Evolutionary conservation across 2,888 invertebrate genomes (phyloP), one percentile per base, ranked within the genome.

Genomic region (Operophtera brumata): DNA sequence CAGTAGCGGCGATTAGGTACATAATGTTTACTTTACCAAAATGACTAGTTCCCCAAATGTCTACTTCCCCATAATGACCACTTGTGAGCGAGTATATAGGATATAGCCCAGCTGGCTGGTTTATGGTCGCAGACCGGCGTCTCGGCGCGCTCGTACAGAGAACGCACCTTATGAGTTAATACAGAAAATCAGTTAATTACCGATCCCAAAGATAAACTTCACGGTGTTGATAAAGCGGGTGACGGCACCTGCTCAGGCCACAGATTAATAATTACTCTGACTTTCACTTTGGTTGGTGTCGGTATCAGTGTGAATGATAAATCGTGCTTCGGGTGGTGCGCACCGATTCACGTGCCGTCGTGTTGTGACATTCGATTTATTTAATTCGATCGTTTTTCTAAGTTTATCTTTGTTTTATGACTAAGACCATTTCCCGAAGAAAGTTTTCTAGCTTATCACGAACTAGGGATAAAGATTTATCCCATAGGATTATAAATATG

Each of bases 141-240:
- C 20, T 20, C 20, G 20, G 7, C 9, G 9, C 47, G 12, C 11
- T n/a, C 4, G 1, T 32, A 6, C 20, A 20, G n/a, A 30, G 8
- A 50, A 35, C 11, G 41, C 35, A 11, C 46, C 51, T 52, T 52
- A 46, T 46, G 52, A 59, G 46, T 58, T 59, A 49, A 57, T 56
- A 61, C 57, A 60, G 55, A 57, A 60, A 65, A 62, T 63, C 57
- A 53, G 55, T 57, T 63, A 59, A 63, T 63, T 61, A 62, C 52
- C 53, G 62, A 65, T 65, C 50, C 44, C 51, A 50, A 45, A 56
- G 64, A 65, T 65, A 59, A 62, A 54, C 51, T 54, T 59, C 45
- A 53, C 49, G 41, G 46, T 48, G 54, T 51, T 47, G 52, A 57
- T 57, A 52, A 52, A 48, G 41, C 50, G 39, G 45, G 48, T 56